Conservation (phyloP, 2,888 invertebrate species). For the Cataglyphis rosenhaueri region DNA sequence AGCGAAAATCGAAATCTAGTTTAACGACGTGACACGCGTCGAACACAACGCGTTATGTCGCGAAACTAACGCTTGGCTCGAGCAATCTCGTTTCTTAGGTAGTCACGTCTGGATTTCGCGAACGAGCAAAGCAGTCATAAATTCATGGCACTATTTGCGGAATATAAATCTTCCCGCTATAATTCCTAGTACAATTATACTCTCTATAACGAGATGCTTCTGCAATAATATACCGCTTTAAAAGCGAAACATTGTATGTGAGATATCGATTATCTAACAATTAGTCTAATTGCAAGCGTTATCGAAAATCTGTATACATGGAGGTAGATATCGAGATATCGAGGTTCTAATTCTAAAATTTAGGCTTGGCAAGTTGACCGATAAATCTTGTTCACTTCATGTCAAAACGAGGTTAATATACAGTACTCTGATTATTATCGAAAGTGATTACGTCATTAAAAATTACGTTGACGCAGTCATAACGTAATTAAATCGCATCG, state of each 20-base stretch:
- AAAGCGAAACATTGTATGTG: background rate
- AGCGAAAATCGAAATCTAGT: background rate
- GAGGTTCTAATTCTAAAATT: background rate
- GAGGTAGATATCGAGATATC: conserved; percentile 3
- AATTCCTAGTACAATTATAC: conserved; percentile 14
- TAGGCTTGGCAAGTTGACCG: background rate
- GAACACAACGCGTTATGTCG: background rate
- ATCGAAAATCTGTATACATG: background rate
- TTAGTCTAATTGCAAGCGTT: background rate
- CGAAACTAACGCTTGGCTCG: conserved; percentile 32
- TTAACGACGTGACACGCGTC: background rate
- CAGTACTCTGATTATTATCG: background rate
- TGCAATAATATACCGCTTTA: background rate
- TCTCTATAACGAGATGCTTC: background rate
- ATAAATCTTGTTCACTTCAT: background rate
- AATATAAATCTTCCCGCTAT: conserved; percentile 18
- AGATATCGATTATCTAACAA: background rate
- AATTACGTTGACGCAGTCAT: background rate
- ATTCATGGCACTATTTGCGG: conserved; percentile 32
- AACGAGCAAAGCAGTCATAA: conserved; percentile 13
- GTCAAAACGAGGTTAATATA: background rate
- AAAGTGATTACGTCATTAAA: conserved; percentile 15
- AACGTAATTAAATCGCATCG: conserved; percentile 1
- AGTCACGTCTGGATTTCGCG: conserved; percentile 30
- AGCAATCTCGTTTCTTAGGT: conserved; percentile 23